phyloP scores from a whole-genome alignment of 2,797 vertebrate species.

The Gephyroberyx darwinii region DNA sequence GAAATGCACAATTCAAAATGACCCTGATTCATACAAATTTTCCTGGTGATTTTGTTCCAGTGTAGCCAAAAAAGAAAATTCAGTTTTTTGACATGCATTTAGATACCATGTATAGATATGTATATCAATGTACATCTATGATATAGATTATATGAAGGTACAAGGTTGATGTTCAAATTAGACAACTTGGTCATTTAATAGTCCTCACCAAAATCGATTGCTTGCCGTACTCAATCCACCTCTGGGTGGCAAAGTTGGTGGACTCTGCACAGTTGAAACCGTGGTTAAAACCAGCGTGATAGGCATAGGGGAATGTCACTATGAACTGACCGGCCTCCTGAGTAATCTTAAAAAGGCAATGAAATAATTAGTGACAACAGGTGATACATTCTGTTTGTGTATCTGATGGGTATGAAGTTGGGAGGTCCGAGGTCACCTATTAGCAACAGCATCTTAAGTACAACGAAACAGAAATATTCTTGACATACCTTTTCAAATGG shows the following conservation, averaged over 20 bases:
- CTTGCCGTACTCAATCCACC: conserved; percentile 98
- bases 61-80: not conserved
- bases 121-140: too few species aligned
- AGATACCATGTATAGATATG: too few species aligned
- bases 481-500: conserved; percentile 92
- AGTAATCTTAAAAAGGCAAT: conserved; percentile 84
- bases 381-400: conserved; percentile 2
- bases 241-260: conserved; percentile 95
- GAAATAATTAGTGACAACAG: not conserved
- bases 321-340: conserved; percentile 98
- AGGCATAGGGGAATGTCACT: conserved; percentile 96
- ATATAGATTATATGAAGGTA: not conserved
- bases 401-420: not conserved
- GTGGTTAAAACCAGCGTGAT: conserved; percentile 99
- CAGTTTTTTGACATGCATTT: too few species aligned
- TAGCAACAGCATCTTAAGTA: not conserved
- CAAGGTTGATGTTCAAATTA: not conserved
- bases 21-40: not conserved
- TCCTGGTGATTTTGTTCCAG: not conserved
- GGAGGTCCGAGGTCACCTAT: not conserved
- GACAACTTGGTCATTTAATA: not conserved
- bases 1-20: not conserved
- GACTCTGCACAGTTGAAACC: conserved; percentile 99
- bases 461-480: not conserved
- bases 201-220: conserved; percentile 89